Base-by-base conservation (phyloP, 2,888 invertebrate genomes). In the Anoncus sp. region DNA sequence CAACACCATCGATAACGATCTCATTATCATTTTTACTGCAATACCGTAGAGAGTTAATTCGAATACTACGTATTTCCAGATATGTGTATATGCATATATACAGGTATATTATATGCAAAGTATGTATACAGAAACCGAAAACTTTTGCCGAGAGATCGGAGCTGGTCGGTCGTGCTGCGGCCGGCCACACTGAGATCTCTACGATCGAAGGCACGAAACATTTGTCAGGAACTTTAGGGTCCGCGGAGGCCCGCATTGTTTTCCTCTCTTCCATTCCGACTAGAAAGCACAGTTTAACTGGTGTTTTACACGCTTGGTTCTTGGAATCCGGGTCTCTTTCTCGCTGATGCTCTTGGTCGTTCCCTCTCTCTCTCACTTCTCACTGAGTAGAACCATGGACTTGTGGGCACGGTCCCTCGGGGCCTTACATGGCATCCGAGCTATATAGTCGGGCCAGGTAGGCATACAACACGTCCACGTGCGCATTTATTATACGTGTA, bases 281-380 rank as follows among this genome's bases (percentile, higher is more conserved):
- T 86, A 86, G 87, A 88, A 89, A 89, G 87, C 86, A 88, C 85
- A 85, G 84, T 89, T 88, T 88, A 87, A 89, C 86, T 86, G 86
- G 84, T 89, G 89, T 89, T 89, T 88, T 90, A 89, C 89, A 89
- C 88, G 87, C 87, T 85, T 84, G 83, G 80, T 90, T 90, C 90
- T 85, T 85, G 87, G 89, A 88, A 90, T 83, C 84, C 81, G 85
- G 85, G 80, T 77, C 81, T 70, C 67, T 72, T 84, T 83, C 85
- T 85, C 85, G 85, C 79, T 83, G 18, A 40, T 60, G 53, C 31
- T 57, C 74, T 47, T 47, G 10, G 20, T 18, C n/a, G n/a, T n/a
- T n/a, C n/a, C n/a, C n/a, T 16, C 18, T 43, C 47, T 27, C 60
- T 57, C 47, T 47, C 57, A n/a, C 60, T 40, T 27, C 22, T 35